phyloP scores from a whole-genome alignment of 2,113 vertebrate genomes.

The Grammomys dolichurus region DNA sequence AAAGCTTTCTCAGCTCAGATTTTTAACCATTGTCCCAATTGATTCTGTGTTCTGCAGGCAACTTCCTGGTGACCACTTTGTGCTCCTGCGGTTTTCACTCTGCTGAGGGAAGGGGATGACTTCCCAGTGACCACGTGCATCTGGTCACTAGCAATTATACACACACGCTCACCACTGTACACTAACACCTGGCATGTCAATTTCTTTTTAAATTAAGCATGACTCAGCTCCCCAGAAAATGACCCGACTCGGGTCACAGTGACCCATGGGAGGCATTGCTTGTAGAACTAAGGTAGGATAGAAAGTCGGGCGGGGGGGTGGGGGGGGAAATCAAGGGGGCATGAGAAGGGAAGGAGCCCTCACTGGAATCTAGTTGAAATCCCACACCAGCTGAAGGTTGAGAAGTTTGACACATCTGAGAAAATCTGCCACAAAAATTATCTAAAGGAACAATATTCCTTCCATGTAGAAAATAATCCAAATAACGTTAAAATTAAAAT shows the following conservation, averaged over 20 bases:
- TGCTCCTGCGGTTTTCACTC: background rate
- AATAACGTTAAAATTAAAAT: background rate
- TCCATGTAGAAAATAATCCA: background rate
- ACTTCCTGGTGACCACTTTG: background rate
- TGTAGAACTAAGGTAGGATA: background rate
- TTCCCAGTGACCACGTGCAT: background rate
- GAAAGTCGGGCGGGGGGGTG: background rate
- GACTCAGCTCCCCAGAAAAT: constrained; percentile 7
- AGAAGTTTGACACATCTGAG: background rate
- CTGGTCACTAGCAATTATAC: constrained; percentile 1
- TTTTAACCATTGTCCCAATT: background rate
- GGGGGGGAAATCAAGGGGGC: too few relatives aligned
- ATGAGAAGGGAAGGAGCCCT: too few relatives aligned
- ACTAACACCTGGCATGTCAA: background rate
- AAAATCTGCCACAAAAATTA: background rate
- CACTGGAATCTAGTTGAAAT: background rate
- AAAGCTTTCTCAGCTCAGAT: background rate
- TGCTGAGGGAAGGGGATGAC: background rate
- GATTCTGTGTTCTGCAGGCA: background rate
- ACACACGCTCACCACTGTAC: background rate
- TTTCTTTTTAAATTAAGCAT: background rate
- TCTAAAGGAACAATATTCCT: background rate
- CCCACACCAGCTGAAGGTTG: background rate
- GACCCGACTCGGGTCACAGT: background rate
- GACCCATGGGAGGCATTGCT: background rate